phyloP scores from a whole-genome alignment of 2,797 vertebrate species.

The Sus cebifrons region DNA sequence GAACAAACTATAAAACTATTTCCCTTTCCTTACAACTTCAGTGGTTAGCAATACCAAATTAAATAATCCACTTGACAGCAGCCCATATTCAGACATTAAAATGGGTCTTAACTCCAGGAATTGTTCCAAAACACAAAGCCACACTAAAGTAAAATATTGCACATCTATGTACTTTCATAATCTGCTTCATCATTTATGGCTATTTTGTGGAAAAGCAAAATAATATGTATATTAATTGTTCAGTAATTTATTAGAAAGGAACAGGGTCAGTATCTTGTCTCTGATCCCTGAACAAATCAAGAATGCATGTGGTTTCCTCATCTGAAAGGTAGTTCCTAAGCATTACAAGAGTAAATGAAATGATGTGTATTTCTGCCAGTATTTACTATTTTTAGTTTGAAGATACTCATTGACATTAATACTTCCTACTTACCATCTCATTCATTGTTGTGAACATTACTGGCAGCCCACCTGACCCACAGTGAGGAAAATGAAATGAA shows the following conservation, averaged over 20 bases:
- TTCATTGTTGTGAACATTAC: neutral
- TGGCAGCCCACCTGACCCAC: neutral
- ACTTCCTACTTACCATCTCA: neutral
- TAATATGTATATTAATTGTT: neutral
- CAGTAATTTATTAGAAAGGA: slow-evolving; percentile 52
- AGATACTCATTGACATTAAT: neutral
- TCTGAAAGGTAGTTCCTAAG: slow-evolving; percentile 8
- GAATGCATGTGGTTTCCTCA: slow-evolving; percentile 10
- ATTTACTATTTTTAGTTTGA: slow-evolving; percentile 50
- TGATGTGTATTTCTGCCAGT: slow-evolving; percentile 2
- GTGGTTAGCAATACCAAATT: slow-evolving; percentile 85
- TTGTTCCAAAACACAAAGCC: slow-evolving; percentile 9
- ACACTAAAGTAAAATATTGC: neutral
- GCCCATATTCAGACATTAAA: slow-evolving; percentile 74
- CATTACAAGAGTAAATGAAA: neutral
- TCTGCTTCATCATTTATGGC: slow-evolving; percentile 13
- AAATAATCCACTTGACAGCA: slow-evolving; percentile 83
- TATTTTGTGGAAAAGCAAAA: slow-evolving; percentile 36
- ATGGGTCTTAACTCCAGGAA: slow-evolving; percentile 75
- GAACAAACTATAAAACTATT: slow-evolving; percentile 90
- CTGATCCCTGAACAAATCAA: slow-evolving; percentile 31
- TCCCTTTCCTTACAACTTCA: slow-evolving; percentile 89
- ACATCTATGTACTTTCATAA: slow-evolving; percentile 14
- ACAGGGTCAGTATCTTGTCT: neutral
- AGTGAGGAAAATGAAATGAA: neutral